Evolutionary conservation across 2,797 vertebrate genomes (phyloP), one percentile per base, ranked within the genome.

Genomic region (Diceros bicornis): DNA sequence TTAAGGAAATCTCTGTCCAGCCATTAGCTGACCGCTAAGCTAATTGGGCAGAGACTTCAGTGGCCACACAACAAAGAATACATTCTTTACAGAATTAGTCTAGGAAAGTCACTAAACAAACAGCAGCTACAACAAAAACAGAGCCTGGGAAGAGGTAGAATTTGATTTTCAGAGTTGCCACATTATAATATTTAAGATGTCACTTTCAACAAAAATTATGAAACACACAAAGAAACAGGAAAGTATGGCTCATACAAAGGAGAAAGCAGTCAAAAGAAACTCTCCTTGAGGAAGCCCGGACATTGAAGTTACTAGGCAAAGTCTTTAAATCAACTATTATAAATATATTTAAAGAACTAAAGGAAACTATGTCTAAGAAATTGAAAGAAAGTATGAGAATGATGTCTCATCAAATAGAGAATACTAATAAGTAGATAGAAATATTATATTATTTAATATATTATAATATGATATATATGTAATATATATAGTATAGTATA

Each of bases 131-230:
- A 72, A 57, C 62, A 59, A 50, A 52, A 75, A 27, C 14, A n/a
- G 78, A 84, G 47, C n/a, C 89, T 62, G 18, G 16, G 34, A 82
- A 66, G 50, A 4, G 29, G 57, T 47, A 1, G 72, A 62, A 32
- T 84, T 17, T 75, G 75, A 41, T 83, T 79, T 83, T 78, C 69
- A 83, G 92, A 93, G 64, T 55, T 88, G 64, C 16, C 69, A 93
- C 10, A 68, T 37, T 64, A 16, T 83, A 78, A 57, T 91, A 78
- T 85, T 89, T 89, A 78, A 84, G 81, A 78, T 66, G 32, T 92
- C 27, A 57, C 14, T 83, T 78, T 52, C n/a, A 83, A 83, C 41
- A 91, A 69, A 75, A 57, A 66, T 37, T 72, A 75, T n/a, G n/a
- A 85, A 27, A 81, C 62, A 77, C 59, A 7, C 50, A 88, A 95